These are phyloP conservation scores for Heterocephalus glaber DNA, from an alignment of 2,113 vertebrate species.

Conservation along the genomic window DNA sequence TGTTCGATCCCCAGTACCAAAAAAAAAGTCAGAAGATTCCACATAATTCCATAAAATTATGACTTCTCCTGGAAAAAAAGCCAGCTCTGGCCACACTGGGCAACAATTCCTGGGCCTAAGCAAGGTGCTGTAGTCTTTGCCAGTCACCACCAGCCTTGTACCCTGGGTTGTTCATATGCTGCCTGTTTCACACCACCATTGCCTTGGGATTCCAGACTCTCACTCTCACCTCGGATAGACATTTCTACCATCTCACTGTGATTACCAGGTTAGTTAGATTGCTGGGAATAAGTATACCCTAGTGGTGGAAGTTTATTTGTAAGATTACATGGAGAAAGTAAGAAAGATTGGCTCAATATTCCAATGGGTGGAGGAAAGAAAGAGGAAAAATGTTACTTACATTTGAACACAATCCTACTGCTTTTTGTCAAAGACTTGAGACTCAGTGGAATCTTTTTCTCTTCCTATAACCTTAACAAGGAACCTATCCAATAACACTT, in stretches of 20 bases:
- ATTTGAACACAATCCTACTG: background rate
- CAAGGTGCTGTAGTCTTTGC: background rate
- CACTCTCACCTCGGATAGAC: background rate
- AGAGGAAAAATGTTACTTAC: background rate
- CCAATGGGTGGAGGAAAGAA: background rate
- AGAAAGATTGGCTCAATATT: background rate
- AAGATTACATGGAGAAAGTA: background rate
- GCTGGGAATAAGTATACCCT: background rate
- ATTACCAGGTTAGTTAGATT: background rate
- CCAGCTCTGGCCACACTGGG: background rate
- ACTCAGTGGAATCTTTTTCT: background rate
- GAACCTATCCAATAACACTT: background rate
- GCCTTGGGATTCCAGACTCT: background rate
- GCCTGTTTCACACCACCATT: background rate
- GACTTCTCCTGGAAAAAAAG: background rate
- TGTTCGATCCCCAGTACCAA: too few relatives aligned
- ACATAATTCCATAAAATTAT: background rate
- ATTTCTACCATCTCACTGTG: background rate
- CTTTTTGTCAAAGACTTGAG: background rate
- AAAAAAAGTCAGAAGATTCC: background rate
- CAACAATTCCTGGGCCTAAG: background rate
- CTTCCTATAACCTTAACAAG: background rate
- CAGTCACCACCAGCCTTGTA: background rate
- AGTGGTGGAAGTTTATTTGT: background rate
- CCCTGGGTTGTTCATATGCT: accelerated